phyloP scores from a whole-genome alignment of 1,140 invertebrate genomes.

The Arion vulgaris region DNA sequence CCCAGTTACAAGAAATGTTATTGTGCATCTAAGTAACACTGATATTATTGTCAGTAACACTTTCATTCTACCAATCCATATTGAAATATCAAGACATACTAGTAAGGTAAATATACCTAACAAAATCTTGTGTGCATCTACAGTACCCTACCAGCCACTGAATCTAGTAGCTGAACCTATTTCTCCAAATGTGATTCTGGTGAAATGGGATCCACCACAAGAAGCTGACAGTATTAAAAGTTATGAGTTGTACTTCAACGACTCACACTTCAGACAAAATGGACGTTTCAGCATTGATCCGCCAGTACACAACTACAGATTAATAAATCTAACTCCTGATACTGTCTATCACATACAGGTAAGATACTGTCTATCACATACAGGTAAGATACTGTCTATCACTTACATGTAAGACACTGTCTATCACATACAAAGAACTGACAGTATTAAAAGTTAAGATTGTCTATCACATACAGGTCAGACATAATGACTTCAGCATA shows the following conservation, averaged over 20 bases:
- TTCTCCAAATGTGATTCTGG: conserved; percentile 78
- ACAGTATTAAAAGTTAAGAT: conserved; percentile 94
- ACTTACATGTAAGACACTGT: too few relatives aligned
- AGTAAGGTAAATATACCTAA: too few relatives aligned
- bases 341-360: conserved; percentile 94
- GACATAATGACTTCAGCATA: conserved; percentile 79
- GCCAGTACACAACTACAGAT: conserved; percentile 85
- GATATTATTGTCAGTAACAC: too few relatives aligned
- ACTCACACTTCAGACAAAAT: conserved; percentile 86
- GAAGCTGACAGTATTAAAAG: conserved; percentile 91
- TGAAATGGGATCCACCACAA: conserved; percentile 91
- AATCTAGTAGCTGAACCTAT: conserved; percentile 83
- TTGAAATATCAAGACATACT: too few relatives aligned
- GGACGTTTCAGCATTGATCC: conserved; percentile 78
- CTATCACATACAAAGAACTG: conserved; percentile 79
- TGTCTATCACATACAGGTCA: conserved; percentile 94
- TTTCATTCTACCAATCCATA: too few relatives aligned
- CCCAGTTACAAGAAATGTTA: too few relatives aligned
- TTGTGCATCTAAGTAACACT: too few relatives aligned
- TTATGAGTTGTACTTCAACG: conserved; percentile 98
- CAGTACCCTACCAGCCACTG: conserved; percentile 94
- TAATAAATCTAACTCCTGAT: conserved; percentile 92
- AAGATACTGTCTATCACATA: too few relatives aligned
- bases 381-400: too few relatives aligned
- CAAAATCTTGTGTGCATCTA: too few relatives aligned